Evolutionary conservation across 2,113 vertebrate species (phyloP).

Genomic region (Macaca nemestrina): DNA sequence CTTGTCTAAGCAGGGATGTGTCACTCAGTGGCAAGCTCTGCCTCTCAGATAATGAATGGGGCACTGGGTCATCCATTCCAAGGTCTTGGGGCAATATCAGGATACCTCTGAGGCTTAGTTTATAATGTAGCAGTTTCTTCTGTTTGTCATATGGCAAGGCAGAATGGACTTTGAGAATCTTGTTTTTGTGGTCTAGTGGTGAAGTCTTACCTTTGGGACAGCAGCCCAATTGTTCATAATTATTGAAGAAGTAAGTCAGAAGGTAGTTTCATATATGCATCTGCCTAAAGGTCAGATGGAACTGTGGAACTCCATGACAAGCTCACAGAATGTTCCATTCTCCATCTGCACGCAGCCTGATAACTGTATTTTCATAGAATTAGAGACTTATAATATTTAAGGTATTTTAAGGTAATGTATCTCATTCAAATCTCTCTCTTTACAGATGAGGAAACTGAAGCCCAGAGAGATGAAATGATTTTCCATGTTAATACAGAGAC

Average conservation of each 20-base stretch:
- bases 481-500: neutral
- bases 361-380: neutral
- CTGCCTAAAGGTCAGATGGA: neutral
- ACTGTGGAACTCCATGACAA: neutral
- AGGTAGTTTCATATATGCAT: neutral
- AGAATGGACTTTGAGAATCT: neutral
- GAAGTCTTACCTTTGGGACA: neutral
- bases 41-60: neutral
- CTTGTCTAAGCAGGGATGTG: neutral
- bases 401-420: neutral
- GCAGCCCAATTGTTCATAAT: neutral
- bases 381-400: neutral
- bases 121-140: neutral
- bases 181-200: neutral
- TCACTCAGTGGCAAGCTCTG: neutral
- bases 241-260: neutral
- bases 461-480: neutral
- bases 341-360: neutral
- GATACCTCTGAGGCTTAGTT: neutral
- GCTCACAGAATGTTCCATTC: neutral
- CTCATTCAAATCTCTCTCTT: neutral
- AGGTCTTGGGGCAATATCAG: neutral
- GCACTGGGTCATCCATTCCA: neutral
- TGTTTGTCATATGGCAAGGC: neutral
- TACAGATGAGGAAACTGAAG: neutral